Conservation (phyloP, 1,140 invertebrate species). For the Drosophila watanabei region DNA sequence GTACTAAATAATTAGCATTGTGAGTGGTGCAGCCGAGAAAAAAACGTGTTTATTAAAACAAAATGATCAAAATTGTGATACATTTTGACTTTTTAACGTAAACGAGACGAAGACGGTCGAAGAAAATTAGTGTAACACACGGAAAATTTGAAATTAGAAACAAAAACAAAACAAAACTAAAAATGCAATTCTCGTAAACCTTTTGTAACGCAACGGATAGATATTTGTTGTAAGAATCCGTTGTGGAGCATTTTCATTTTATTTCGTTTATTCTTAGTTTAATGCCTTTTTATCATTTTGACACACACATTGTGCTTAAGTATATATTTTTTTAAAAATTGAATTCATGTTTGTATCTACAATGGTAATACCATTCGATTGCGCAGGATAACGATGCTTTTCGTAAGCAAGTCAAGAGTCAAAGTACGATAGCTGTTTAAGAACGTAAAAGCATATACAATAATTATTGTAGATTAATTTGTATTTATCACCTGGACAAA, state of each 20-base stretch:
- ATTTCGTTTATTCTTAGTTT: slow-evolving; percentile 44
- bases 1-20: slow-evolving; percentile 50
- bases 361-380: slow-evolving; percentile 19
- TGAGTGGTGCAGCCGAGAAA: slow-evolving; percentile 38
- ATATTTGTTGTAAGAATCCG: slow-evolving; percentile 72
- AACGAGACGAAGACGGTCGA: slow-evolving; percentile 44
- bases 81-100: slow-evolving; percentile 72
- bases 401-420: slow-evolving; percentile 40
- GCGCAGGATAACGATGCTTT: slow-evolving; percentile 16
- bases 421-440: slow-evolving; percentile 62
- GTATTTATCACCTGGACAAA: slow-evolving; percentile 47
- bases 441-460: slow-evolving; percentile 57
- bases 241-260: slow-evolving; percentile 37
- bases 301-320: slow-evolving; percentile 16
- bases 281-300: slow-evolving; percentile 25
- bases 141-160: slow-evolving; percentile 34
- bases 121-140: slow-evolving; percentile 38
- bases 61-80: slow-evolving; percentile 82
- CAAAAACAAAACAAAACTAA: background rate
- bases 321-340: slow-evolving; percentile 25
- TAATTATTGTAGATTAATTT: slow-evolving; percentile 58
- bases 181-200: slow-evolving; percentile 30
- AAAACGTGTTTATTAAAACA: slow-evolving; percentile 48
- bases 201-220: slow-evolving; percentile 50
- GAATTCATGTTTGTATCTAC: slow-evolving; percentile 41